Base-by-base conservation (phyloP, 1,140 invertebrate species). In the Aplysia californica region DNA sequence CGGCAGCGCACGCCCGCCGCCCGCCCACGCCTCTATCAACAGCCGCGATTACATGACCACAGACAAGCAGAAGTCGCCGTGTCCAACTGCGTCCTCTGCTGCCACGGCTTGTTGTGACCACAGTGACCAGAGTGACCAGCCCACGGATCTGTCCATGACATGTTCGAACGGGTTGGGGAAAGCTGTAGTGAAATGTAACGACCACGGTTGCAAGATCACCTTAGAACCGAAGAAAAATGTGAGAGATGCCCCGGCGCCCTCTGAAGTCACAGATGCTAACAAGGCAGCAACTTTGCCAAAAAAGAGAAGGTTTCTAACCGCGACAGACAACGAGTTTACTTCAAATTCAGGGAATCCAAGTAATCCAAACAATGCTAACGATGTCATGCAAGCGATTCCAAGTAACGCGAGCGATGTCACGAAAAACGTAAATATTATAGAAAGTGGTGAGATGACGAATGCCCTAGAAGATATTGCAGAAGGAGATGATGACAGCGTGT, bases 71-170 rank as follows among this genome's bases (percentile, higher is more conserved):
- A 38, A 20, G 33, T 50, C 10, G 29, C 61, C 3, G 26, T 26
- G 2, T n/a, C 6, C n/a, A 2, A 65, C 33, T 2, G 6, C 61
- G 33, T 1, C 1, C 18, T 36, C 61, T 36, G 1, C 33, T 18
- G 21, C 58, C 18, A 50, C 29, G n/a, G 44, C 26, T 15, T 21
- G 23, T 26, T 33, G 44, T 3, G 64, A 58, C 20, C 50, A 39
- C 1, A 31, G 64, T 2, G 26, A 41, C 15, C n/a, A 39, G 5
- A 56, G 36, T 41, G 44, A 75, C 4, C 26, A 56, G n/a, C 61
- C 44, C 2, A 65, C 61, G n/a, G 44, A 75, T 26, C 64, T 75
- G 41, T 65, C 36, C 33, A 50, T 58, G 61, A 41, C 38, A 6
- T 78, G 39, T 36, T 31, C 23, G 38, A 65, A 50, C 21, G 67